Conservation (phyloP, 2,888 invertebrate genomes). For the Ellobium chinense region DNA sequence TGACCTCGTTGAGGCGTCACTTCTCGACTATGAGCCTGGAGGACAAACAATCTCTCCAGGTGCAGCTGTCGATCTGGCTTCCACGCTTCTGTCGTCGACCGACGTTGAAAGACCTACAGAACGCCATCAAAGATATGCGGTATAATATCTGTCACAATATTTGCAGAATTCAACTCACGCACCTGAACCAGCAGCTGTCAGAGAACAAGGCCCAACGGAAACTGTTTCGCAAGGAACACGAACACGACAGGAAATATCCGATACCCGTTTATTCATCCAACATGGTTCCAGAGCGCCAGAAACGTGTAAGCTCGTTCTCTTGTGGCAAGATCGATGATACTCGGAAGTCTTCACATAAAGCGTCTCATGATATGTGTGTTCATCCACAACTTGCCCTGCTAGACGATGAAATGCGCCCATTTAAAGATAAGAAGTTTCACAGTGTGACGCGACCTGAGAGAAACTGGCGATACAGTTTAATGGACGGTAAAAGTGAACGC, state of each 20-base stretch:
- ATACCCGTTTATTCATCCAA: not conserved
- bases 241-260: not conserved
- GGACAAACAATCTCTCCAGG: not conserved
- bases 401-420: not conserved
- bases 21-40: not conserved
- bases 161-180: not conserved
- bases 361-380: too few species aligned
- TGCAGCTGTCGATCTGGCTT: slow-evolving; percentile 10
- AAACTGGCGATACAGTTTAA: not conserved
- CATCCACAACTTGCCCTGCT: too few species aligned
- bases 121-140: not conserved
- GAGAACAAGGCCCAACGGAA: not conserved
- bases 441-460: too few species aligned
- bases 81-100: not conserved
- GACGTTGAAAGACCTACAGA: not conserved
- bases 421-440: too few species aligned
- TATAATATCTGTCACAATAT: not conserved
- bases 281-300: slow-evolving; percentile 16
- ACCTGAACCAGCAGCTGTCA: not conserved
- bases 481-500: not conserved
- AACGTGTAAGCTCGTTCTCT: not conserved
- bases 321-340: not conserved
- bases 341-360: too few species aligned
- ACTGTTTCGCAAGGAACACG: slow-evolving; percentile 1
- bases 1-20: not conserved